These are phyloP conservation scores for Drosophila bipectinata DNA, from an alignment of 1,140 invertebrate genomes.

Conservation along the genomic window DNA sequence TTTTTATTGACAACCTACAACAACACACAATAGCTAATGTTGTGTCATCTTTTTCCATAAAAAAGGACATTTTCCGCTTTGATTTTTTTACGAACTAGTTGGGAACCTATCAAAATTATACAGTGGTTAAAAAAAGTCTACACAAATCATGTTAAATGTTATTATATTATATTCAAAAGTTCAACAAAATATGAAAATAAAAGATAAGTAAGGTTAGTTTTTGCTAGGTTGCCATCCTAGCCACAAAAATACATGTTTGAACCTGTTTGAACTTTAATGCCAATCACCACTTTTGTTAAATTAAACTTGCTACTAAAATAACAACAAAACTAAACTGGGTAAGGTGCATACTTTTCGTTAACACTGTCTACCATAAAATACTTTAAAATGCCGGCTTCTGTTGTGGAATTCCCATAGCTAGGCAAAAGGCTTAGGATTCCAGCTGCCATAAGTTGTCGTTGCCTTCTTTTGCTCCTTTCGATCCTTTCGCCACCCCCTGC, in stretches of 20 bases:
- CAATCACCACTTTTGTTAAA: neutral
- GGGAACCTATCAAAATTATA: neutral
- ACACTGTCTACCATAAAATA: constrained; percentile 47
- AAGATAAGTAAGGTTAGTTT: too few relatives aligned
- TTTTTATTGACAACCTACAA: constrained; percentile 54
- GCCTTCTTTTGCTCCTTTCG: constrained; percentile 27
- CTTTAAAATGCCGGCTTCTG: constrained; percentile 52
- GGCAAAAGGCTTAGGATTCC: constrained; percentile 60
- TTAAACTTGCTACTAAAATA: neutral
- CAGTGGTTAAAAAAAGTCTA: neutral
- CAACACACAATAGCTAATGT: constrained; percentile 23
- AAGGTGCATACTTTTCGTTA: constrained; percentile 33
- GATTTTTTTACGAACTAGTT: constrained; percentile 12
- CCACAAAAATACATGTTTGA: too few relatives aligned
- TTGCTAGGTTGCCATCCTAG: too few relatives aligned
- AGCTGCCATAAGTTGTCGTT: constrained; percentile 70
- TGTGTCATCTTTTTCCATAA: constrained; percentile 18
- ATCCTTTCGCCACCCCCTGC: constrained; percentile 28
- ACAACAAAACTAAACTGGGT: neutral
- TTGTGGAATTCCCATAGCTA: constrained; percentile 47
- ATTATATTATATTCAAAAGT: too few relatives aligned
- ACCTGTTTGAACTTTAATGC: too few relatives aligned
- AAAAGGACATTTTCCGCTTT: constrained; percentile 12
- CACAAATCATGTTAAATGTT: neutral
- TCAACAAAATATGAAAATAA: too few relatives aligned